Evolutionary conservation across 2,113 vertebrate genomes (phyloP).

Genomic region (Xiphophorus maculatus): DNA sequence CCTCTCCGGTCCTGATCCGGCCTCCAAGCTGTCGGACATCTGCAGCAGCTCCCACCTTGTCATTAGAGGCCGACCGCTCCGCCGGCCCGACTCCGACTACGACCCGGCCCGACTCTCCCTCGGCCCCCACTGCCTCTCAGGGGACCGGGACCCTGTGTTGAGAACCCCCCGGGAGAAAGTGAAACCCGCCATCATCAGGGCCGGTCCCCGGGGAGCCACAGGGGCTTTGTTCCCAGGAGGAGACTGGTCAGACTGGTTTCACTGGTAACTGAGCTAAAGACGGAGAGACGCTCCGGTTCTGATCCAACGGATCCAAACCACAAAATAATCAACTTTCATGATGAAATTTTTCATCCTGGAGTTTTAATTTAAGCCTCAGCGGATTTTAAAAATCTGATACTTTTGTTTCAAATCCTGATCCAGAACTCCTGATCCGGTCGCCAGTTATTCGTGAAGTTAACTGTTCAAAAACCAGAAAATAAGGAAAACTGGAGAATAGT

Average conservation of each 20-base stretch:
- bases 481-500: too few species aligned
- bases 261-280: constrained; percentile 54
- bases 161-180: constrained; percentile 37
- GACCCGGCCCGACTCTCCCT: constrained; percentile 61
- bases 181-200: constrained; percentile 48
- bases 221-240: constrained; percentile 65
- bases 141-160: constrained; percentile 61
- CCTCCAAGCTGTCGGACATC: constrained; percentile 82
- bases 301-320: neutral
- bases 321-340: neutral
- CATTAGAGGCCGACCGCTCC: constrained; percentile 76
- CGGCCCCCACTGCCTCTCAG: constrained; percentile 44
- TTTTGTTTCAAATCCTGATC: neutral
- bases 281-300: neutral
- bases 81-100: constrained; percentile 40
- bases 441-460: too few species aligned
- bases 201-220: constrained; percentile 46
- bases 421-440: neutral
- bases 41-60: constrained; percentile 76
- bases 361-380: neutral
- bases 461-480: neutral
- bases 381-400: neutral
- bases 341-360: neutral
- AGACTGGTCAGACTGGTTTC: constrained; percentile 52
- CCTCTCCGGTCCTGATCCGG: constrained; percentile 40